Evolutionary conservation across 2,113 vertebrate species (phyloP).

Genomic region (Neotragus pygmaeus): DNA sequence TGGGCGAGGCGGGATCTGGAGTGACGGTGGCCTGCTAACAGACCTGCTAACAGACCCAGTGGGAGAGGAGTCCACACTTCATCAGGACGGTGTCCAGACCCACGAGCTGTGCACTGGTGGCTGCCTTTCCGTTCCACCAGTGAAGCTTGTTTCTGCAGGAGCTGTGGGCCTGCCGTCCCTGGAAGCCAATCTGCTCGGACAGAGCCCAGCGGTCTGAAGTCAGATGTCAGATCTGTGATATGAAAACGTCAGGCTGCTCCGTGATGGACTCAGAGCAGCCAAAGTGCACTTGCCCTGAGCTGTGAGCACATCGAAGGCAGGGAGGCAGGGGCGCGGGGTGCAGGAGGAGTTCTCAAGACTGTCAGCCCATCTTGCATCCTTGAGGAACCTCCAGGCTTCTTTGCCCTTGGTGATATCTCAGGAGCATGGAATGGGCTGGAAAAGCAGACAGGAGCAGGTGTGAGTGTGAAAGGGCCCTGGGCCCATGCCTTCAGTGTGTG

Average conservation of each 20-base stretch:
- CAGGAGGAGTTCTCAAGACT: fast-evolving
- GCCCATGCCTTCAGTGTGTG: neutral
- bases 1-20: fast-evolving
- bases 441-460: neutral
- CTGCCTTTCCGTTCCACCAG: fast-evolving
- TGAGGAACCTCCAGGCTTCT: fast-evolving
- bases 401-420: fast-evolving
- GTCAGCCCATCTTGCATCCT: neutral
- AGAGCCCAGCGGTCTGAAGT: neutral
- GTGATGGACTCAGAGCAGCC: neutral
- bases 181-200: neutral
- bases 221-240: neutral
- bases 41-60: neutral
- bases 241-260: fast-evolving
- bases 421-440: neutral
- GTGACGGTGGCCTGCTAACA: fast-evolving
- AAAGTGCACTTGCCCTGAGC: neutral
- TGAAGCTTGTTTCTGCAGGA: fast-evolving
- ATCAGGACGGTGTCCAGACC: neutral
- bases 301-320: neutral
- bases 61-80: neutral
- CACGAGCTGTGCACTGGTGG: fast-evolving
- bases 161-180: fast-evolving
- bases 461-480: neutral
- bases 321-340: fast-evolving